Evolutionary conservation across 2,888 invertebrate species (phyloP).

Genomic region (Tromatobia lineatoria): DNA sequence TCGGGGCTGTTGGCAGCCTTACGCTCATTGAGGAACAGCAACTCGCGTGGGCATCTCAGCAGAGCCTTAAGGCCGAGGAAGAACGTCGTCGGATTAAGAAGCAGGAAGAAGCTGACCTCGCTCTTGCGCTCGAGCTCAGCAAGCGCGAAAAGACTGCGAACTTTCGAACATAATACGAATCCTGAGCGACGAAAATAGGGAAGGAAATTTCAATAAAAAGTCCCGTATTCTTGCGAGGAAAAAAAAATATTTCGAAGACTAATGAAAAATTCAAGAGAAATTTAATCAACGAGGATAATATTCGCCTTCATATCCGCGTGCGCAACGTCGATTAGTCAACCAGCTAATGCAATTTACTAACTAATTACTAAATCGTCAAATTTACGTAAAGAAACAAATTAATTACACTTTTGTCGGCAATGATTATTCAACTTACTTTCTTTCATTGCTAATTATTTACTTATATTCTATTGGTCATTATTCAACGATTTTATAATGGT

Average conservation of each 20-base stretch:
- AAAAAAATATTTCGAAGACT: background rate
- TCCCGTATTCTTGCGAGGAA: background rate
- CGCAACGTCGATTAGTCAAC: conserved; percentile 18
- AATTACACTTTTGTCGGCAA: background rate
- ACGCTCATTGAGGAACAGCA: conserved; percentile 88
- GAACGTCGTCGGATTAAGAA: conserved; percentile 88
- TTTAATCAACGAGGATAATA: conserved; percentile 28
- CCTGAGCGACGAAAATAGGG: background rate
- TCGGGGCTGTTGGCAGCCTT: conserved; percentile 78
- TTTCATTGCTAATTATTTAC: too few species aligned
- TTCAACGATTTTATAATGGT: too few species aligned
- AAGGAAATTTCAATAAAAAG: background rate
- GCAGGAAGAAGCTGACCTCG: conserved; percentile 91
- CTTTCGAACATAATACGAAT: conserved; percentile 56
- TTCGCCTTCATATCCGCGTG: conserved; percentile 18
- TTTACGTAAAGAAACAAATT: background rate
- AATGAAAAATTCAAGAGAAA: conserved; percentile 15
- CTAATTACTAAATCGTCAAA: background rate
- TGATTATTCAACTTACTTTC: too few species aligned
- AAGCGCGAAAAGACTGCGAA: conserved; percentile 84
- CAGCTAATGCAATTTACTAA: background rate
- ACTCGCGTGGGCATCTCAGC: conserved; percentile 91
- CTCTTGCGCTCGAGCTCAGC: conserved; percentile 91
- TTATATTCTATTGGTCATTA: too few species aligned
- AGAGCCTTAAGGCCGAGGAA: conserved; percentile 89